Base-by-base conservation (phyloP, 2,797 vertebrate genomes). In the Pelochelys cantorii region DNA sequence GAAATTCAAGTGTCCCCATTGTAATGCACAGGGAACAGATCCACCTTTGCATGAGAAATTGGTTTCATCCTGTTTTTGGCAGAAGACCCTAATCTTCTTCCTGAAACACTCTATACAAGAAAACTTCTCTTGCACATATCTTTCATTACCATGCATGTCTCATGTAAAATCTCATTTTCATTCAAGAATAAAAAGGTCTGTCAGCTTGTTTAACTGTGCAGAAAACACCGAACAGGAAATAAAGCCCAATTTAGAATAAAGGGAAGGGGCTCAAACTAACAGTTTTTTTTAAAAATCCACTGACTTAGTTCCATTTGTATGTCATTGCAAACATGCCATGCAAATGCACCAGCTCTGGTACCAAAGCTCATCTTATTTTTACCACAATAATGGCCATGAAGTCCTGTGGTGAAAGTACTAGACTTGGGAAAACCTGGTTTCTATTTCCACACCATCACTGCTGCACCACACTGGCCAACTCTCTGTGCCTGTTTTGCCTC, bases 151-250 rank as follows among this genome's bases (percentile, higher is more conserved):
- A 91, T 95, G 90, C 94, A 71, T 1, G 2, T 74, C 4, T 56
- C 91, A 93, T 71, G 88, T 86, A 83, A 91, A 92, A 94, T 88
- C 95, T 96, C 95, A 94, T 96, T 96, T 95, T 96, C 94, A 95
- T 97, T 96, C 96, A 82, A 93, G 93, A 93, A 96, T 93, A 88
- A 94, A 96, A 96, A 96, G 95, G 91, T 96, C 95, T 97, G 95
- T 96, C 96, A 97, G 79, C 89, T 95, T 22, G 4, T 92, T 97
- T 95, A 95, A 94, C 96, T 90, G 93, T 88, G 89, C 92, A 94
- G 94, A 96, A 96, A 97, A 94, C 94, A 94, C 95, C 91, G 71
- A 95, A 95, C 90, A 96, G 97, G 95, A 96, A 96, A 96, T 93
- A 97, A 95, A 96, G 87, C 92, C 86, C 93, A 96, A 96, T 97